Evolutionary conservation across 2,888 invertebrate genomes (phyloP), one percentile per base, ranked within the genome.

Genomic region (Tenthredo amoena): DNA sequence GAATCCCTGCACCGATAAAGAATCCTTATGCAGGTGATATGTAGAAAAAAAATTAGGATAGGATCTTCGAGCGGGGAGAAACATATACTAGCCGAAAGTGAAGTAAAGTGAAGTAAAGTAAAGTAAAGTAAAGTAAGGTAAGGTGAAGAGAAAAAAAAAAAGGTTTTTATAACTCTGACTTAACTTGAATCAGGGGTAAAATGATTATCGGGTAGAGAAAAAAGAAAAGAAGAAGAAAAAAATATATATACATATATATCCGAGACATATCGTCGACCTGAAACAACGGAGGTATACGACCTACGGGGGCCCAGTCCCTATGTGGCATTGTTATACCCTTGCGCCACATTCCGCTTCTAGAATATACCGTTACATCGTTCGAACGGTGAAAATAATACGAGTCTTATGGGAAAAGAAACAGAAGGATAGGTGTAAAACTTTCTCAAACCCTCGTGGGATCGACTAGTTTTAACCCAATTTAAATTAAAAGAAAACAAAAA

Each of bases 241-340:
- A 1, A 34, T 26, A 34, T 68, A 68, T 40, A 40, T 21, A 40
- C n/a, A n/a, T n/a, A n/a, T n/a, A n/a, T 71, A 71, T 71, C 1
- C 40, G n/a, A 74, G n/a, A 74, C 43, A 43, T 74, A 74, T 74
- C 40, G 72, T 43, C 43, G 72, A 40, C 43, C 72, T 74, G 40
- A 74, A 74, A 74, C 72, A 74, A 40, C 72, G 43, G 72, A 74
- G 72, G 72, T 74, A 74, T 74, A 74, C 72, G 72, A 74, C 72
- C 72, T 72, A 43, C 72, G 72, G 21, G 43, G n/a, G 34, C n/a
- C 72, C 40, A 72, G 18, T 40, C 72, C 40, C 72, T 21, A 74
- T 43, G 40, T 74, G 72, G 72, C 26, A 74, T 74, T 74, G 72
- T 74, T 40, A 74, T 74, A 74, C 72, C 72, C 37, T 43, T 43